These are phyloP conservation scores for Falco novaeseelandiae DNA, from an alignment of 2,797 vertebrate genomes.

Conservation along the genomic window DNA sequence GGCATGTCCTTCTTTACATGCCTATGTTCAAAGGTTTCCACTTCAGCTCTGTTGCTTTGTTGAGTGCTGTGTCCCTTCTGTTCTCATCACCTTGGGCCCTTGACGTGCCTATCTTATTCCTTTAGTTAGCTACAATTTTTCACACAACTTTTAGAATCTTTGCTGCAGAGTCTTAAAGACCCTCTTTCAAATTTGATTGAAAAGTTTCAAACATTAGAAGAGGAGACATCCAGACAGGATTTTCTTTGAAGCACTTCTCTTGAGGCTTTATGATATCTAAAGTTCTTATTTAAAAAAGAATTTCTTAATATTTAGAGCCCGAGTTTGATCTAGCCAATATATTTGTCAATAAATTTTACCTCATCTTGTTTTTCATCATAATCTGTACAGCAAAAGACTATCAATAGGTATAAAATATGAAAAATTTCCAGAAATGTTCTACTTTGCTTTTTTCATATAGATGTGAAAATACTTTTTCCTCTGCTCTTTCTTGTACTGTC, in stretches of 20 bases:
- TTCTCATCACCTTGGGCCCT: not conserved
- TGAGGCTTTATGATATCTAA: not conserved
- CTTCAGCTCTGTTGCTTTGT: not conserved
- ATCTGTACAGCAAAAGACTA: not conserved
- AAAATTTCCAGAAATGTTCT: not conserved
- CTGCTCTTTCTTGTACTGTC: not conserved
- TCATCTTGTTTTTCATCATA: not conserved
- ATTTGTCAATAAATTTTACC: not conserved
- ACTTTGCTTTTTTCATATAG: not conserved
- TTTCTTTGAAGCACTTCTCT: not conserved
- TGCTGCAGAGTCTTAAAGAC: not conserved
- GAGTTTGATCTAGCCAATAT: not conserved
- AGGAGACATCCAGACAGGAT: not conserved
- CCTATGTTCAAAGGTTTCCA: not conserved
- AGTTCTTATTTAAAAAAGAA: not conserved
- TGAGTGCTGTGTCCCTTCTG: not conserved
- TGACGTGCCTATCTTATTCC: not conserved
- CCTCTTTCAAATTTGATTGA: not conserved
- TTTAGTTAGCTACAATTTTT: not conserved
- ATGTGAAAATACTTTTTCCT: not conserved
- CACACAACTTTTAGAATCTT: not conserved
- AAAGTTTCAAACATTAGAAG: not conserved
- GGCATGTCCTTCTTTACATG: not conserved
- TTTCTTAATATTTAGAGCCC: not conserved
- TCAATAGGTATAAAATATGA: not conserved